A percentile compares a stretch with the other conserved stretches of the same genome.
Evolutionary conservation across 2,888 invertebrate genomes (phyloP).

Genomic region (Calameuta pallipes): DNA sequence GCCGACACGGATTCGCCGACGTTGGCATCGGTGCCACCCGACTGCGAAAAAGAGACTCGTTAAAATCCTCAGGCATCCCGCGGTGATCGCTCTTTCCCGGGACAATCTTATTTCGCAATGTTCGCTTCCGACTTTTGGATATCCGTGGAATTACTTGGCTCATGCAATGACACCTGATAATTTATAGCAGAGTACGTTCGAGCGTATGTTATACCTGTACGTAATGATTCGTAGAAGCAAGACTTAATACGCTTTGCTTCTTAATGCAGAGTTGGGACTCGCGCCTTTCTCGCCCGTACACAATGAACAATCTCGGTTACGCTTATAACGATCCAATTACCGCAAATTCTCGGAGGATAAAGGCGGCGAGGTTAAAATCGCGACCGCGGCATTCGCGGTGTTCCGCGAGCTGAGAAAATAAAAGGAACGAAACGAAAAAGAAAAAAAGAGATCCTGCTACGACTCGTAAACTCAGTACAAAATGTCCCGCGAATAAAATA

Average conservation of each 20-base stretch:
- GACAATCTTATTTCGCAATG: background rate
- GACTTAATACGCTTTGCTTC: background rate
- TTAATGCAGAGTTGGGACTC: background rate
- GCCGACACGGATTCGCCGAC: background rate
- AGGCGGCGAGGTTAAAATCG: background rate
- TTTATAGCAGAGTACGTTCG: background rate
- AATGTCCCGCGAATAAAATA: background rate
- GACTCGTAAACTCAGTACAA: background rate
- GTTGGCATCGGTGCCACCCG: background rate
- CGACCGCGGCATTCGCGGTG: background rate
- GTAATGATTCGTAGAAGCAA: background rate
- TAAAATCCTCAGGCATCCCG: background rate
- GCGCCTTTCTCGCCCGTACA: background rate
- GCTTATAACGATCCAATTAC: background rate
- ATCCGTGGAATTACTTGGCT: background rate
- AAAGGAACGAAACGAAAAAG: background rate
- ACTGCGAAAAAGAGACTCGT: background rate
- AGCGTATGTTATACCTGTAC: background rate
- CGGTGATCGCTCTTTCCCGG: background rate
- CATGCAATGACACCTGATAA: background rate
- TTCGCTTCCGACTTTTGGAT: background rate
- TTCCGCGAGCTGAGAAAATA: background rate
- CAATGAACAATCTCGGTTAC: background rate
- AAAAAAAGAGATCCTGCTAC: background rate
- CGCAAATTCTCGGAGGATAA: background rate